These are phyloP conservation scores for Bimastos eiseni DNA, from an alignment of 2,888 invertebrate species.

Conservation along the genomic window DNA sequence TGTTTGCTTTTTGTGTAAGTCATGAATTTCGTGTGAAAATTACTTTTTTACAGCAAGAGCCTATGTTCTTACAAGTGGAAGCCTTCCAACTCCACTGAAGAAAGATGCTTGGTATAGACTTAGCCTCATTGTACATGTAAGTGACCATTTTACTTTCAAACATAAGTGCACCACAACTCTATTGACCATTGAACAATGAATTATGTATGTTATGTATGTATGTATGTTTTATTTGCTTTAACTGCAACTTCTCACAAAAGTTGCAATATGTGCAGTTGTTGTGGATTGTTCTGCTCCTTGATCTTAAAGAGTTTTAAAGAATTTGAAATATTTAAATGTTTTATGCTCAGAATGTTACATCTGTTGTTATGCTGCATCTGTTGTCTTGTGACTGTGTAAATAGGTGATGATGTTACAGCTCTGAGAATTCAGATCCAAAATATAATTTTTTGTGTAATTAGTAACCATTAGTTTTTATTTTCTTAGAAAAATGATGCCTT, in stretches of 20 bases:
- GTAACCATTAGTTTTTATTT: background rate
- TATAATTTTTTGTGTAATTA: background rate
- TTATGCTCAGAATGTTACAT: background rate
- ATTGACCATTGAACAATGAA: background rate
- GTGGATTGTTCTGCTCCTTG: no score
- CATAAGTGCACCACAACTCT: background rate
- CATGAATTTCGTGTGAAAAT: background rate
- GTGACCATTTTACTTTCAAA: background rate
- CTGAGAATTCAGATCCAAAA: background rate
- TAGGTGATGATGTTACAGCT: background rate
- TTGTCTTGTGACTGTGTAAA: background rate
- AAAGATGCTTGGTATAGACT: slow-evolving; percentile 40
- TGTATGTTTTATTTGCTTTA: background rate
- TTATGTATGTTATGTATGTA: background rate
- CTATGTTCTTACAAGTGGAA: slow-evolving; percentile 30
- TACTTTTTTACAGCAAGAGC: slow-evolving; percentile 26
- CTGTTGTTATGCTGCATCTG: background rate
- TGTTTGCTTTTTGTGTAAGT: background rate
- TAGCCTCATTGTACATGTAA: slow-evolving; percentile 37
- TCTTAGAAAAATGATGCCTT: background rate
- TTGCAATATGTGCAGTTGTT: background rate
- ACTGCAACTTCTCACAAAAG: background rate
- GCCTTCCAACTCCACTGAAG: slow-evolving; percentile 26
- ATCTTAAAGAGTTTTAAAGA: no score
- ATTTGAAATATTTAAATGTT: background rate